Evolutionary conservation across 2,888 invertebrate genomes (phyloP), one percentile per base, ranked within the genome.

Genomic region (Sinhomidia bicolor): DNA sequence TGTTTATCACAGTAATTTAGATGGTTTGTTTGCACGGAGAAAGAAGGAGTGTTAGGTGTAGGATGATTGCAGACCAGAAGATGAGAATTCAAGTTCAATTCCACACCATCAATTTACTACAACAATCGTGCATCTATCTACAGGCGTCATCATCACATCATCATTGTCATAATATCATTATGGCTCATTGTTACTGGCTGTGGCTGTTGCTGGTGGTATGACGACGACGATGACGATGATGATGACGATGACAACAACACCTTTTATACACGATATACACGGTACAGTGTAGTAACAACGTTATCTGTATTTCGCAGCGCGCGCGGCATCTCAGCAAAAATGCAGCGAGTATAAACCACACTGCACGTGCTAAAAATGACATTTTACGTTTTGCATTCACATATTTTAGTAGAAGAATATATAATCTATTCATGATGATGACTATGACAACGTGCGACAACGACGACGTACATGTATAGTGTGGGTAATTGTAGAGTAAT

Each of bases 81-180:
- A 36, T 36, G 36, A 36, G 7, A 17, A 82, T 83, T 88, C 88
- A 88, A 88, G 88, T 88, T 88, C 88, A 88, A 44, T 57, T 83
- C 57, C 44, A 44, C 23, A 26, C 51, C 51, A 74, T 26, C 47
- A 47, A 51, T 74, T 74, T 6, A 3, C 60, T 65, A 36, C 44
- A 47, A 62, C 54, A 68, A 57, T 36, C 12, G 65, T 68, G 7
- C 6, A 62, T 44, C 17, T 65, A 7, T 32, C 23, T 2, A 29
- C 74, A 47, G 74, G 1, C 51, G 74, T 51, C 47, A 74, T 7
- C 26, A 29, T 65, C 23, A 47, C 26, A 62, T 12, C 68, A 68
- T 47, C 7, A 65, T 23, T 51, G 44, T 81, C 41, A 26, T 82
- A 29, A 26, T 51, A 68, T 36, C 9, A 41, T 41, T 20, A 71